Conservation (phyloP, 2,797 vertebrate species). For the Pangasius mekongensis region DNA sequence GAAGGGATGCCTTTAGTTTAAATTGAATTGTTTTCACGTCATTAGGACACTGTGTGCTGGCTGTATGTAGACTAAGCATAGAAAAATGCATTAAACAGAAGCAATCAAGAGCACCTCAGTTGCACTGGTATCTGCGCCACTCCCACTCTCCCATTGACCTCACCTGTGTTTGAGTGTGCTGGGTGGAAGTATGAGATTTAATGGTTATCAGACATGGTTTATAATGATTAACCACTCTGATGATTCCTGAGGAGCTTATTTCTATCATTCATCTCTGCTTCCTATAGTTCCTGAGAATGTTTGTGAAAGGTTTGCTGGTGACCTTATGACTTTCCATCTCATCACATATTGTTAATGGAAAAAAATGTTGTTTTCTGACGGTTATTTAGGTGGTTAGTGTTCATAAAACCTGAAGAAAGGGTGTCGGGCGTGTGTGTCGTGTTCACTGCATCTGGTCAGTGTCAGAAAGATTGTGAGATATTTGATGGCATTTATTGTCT, state of each 20-base stretch:
- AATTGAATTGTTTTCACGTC: background rate
- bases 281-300: background rate
- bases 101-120: background rate
- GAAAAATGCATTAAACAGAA: background rate
- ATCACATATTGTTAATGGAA: background rate
- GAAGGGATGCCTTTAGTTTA: background rate
- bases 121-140: background rate
- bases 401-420: background rate
- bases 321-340: background rate
- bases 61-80: conserved; percentile 32
- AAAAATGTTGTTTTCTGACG: background rate
- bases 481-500: conserved; percentile 15
- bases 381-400: background rate
- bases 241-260: background rate
- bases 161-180: background rate
- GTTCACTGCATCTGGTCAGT: background rate
- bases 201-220: conserved; percentile 11
- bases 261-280: background rate
- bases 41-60: conserved; percentile 2
- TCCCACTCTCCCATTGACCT: background rate
- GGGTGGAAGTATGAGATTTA: conserved; percentile 29
- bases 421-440: too few relatives aligned
- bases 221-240: conserved; percentile 29
- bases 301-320: background rate
- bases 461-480: background rate